Evolutionary conservation across 2,888 invertebrate genomes (phyloP).

Genomic region (Philonicus albiceps): DNA sequence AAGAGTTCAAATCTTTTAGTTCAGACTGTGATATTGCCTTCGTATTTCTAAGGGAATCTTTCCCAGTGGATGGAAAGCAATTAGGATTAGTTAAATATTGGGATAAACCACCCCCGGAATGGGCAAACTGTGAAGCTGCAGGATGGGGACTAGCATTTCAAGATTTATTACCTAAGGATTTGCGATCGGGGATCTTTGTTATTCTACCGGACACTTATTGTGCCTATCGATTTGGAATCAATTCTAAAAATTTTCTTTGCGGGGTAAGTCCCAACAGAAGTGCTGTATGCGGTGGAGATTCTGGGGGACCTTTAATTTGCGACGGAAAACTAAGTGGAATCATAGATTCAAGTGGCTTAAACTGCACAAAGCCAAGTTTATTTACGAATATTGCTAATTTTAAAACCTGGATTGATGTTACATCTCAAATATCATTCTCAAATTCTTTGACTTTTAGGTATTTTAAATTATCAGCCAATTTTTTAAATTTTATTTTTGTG

Average conservation of each 20-base stretch:
- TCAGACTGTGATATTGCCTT: slow-evolving; percentile 1
- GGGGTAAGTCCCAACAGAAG: not conserved
- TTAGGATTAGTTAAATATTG: slow-evolving; percentile 24
- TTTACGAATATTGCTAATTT: slow-evolving; percentile 32
- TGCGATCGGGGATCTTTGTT: slow-evolving; percentile 13
- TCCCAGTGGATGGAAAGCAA: slow-evolving; percentile 5
- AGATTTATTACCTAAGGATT: not conserved
- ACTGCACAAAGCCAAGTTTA: slow-evolving; percentile 42
- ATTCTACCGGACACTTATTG: not conserved
- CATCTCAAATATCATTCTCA: not conserved
- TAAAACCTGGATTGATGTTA: slow-evolving; percentile 16
- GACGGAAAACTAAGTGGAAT: slow-evolving; percentile 29
- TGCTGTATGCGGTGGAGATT: slow-evolving; percentile 42
- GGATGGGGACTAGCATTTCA: slow-evolving; percentile 43
- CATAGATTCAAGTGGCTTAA: slow-evolving; percentile 42
- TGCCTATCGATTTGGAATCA: not conserved
- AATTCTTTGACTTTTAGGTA: not conserved
- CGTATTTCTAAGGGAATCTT: not conserved
- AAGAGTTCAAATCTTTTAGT: not conserved
- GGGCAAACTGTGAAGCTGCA: slow-evolving; percentile 15
- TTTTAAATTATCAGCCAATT: not conserved
- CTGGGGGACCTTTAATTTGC: slow-evolving; percentile 45
- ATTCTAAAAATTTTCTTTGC: slow-evolving; percentile 19
- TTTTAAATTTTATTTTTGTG: not conserved
- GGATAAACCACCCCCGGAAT: not conserved